These are phyloP conservation scores for Spodoptera litura DNA, from an alignment of 1,140 invertebrate genomes.

Conservation along the genomic window DNA sequence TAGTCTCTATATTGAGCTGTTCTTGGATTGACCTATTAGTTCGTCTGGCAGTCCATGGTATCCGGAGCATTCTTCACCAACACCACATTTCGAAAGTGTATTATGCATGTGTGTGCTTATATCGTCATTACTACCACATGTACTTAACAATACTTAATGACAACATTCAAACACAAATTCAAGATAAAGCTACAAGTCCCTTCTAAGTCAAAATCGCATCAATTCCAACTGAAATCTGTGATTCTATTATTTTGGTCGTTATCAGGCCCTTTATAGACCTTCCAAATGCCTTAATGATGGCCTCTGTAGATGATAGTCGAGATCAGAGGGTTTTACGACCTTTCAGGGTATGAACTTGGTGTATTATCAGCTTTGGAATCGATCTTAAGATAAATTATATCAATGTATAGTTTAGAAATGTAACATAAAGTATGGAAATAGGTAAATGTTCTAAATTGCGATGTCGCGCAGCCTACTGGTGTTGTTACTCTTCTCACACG, in stretches of 20 bases:
- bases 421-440: too few species aligned
- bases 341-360: constrained; percentile 6
- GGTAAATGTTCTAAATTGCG: too few species aligned
- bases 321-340: constrained; percentile 23
- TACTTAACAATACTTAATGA: too few species aligned
- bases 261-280: constrained; percentile 26
- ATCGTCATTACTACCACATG: too few species aligned
- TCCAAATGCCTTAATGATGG: constrained; percentile 25
- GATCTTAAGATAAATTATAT: background rate
- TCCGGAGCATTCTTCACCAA: too few species aligned
- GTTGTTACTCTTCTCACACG: too few species aligned
- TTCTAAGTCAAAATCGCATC: constrained; percentile 15
- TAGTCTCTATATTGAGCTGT: too few species aligned
- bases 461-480: too few species aligned
- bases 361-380: constrained; percentile 1
- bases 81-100: too few species aligned
- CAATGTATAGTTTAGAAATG: too few species aligned
- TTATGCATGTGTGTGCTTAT: background rate
- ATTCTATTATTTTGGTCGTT: constrained; percentile 39
- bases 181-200: background rate
- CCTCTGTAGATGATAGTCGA: constrained; percentile 33
- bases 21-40: too few species aligned
- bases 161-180: background rate
- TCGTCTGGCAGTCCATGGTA: too few species aligned
- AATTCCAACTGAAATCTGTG: constrained; percentile 11